These are phyloP conservation scores for Nannobrachium achirus DNA, from an alignment of 2,113 vertebrate species.

Conservation along the genomic window DNA sequence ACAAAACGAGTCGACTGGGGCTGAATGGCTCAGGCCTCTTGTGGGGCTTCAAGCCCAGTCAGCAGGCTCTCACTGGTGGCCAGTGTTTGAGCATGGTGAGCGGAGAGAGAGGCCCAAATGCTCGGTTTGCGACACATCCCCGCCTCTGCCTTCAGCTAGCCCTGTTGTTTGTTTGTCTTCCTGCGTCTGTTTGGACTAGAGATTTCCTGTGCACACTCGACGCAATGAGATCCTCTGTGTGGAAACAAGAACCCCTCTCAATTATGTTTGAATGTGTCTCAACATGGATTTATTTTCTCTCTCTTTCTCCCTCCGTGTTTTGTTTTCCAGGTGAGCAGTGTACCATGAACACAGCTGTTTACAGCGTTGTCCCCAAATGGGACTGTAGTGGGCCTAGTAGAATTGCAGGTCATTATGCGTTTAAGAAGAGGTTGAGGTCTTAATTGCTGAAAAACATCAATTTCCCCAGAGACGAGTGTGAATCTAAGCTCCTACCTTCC, in stretches of 20 bases:
- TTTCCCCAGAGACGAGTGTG: background rate
- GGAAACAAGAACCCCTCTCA: slow-evolving; percentile 19
- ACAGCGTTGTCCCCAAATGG: slow-evolving; percentile 11
- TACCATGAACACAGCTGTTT: slow-evolving; percentile 30
- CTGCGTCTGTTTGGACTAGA: slow-evolving; percentile 70
- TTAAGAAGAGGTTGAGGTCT: slow-evolving; percentile 5
- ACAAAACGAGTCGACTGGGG: slow-evolving; percentile 54
- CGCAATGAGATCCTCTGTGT: slow-evolving; percentile 43
- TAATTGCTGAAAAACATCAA: background rate
- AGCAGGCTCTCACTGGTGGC: slow-evolving; percentile 52
- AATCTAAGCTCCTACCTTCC: slow-evolving; percentile 1
- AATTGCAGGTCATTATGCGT: slow-evolving; percentile 8
- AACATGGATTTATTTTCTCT: slow-evolving; percentile 26
- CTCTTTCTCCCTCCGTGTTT: slow-evolving; percentile 14
- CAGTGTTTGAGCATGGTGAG: slow-evolving; percentile 48
- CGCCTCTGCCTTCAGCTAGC: slow-evolving; percentile 34
- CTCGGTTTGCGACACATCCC: slow-evolving; percentile 10
- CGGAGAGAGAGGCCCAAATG: slow-evolving; percentile 54
- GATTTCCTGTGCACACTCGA: slow-evolving; percentile 70
- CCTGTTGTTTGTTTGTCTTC: slow-evolving; percentile 75
- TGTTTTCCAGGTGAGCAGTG: slow-evolving; percentile 12
- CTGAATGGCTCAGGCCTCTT: slow-evolving; percentile 33
- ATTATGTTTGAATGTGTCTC: slow-evolving; percentile 33
- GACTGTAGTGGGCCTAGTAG: background rate
- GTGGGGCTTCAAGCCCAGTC: slow-evolving; percentile 35